phyloP scores from a whole-genome alignment of 2,888 invertebrate genomes.

The Drosophila putrida region DNA sequence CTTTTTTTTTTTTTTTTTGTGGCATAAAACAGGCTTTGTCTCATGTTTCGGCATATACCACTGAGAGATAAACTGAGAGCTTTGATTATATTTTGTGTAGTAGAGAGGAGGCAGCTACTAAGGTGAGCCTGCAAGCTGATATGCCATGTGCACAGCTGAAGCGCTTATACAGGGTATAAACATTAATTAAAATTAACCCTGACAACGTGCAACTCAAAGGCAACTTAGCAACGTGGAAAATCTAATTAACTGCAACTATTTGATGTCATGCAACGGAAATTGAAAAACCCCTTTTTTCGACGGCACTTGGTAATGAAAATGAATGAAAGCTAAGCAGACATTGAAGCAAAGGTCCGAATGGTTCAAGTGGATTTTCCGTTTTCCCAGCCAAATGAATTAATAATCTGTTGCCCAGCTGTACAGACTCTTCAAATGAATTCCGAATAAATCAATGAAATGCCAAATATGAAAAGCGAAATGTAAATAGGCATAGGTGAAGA shows the following conservation, averaged over 20 bases:
- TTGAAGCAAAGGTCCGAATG: neutral
- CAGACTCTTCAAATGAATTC: slow-evolving; percentile 19
- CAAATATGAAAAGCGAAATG: slow-evolving; percentile 65
- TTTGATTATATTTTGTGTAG: slow-evolving; percentile 16
- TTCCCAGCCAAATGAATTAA: slow-evolving; percentile 13
- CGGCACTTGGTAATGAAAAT: neutral
- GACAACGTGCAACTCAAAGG: slow-evolving; percentile 6
- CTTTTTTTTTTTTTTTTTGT: slow-evolving; percentile 21
- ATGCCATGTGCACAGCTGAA: slow-evolving; percentile 1
- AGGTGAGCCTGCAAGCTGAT: slow-evolving; percentile 25
- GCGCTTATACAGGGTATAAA: slow-evolving; percentile 4
- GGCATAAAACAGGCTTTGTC: slow-evolving; percentile 50
- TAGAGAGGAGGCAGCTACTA: neutral
- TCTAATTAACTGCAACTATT: slow-evolving; percentile 58
- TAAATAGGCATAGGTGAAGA: slow-evolving; percentile 38
- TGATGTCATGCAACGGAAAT: slow-evolving; percentile 26
- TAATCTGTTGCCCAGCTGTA: slow-evolving; percentile 22
- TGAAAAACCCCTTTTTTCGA: slow-evolving; percentile 8
- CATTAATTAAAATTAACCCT: slow-evolving; percentile 22
- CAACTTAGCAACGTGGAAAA: slow-evolving; percentile 15
- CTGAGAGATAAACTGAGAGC: slow-evolving; percentile 49
- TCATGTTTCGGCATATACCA: slow-evolving; percentile 66
- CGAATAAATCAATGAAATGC: slow-evolving; percentile 59
- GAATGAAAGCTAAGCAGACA: neutral
- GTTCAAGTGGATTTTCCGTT: slow-evolving; percentile 30